Conservation (phyloP, 2,888 invertebrate genomes). For the Pandemis corylana region DNA sequence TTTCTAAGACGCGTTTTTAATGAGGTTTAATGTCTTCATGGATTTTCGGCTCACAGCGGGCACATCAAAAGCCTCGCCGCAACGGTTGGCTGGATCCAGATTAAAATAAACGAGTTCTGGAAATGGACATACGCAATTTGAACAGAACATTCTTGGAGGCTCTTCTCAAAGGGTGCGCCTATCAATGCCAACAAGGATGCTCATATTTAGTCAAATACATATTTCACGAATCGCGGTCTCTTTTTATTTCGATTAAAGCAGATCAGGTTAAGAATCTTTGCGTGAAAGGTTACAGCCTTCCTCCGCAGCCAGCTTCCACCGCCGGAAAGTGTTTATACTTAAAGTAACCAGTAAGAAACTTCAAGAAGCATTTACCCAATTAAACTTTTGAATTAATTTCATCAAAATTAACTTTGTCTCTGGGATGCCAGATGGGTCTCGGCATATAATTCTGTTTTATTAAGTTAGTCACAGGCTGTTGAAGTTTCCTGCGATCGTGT, state of each 20-base stretch:
- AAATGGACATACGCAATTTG: slow-evolving; percentile 62
- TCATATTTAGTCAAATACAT: slow-evolving; percentile 8
- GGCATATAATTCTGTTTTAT: slow-evolving; percentile 78
- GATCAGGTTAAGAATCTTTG: slow-evolving; percentile 23
- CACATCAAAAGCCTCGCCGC: slow-evolving; percentile 51
- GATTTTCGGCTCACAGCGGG: slow-evolving; percentile 47
- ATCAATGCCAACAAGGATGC: not conserved
- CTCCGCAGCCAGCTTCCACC: not conserved
- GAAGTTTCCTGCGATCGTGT: slow-evolving; percentile 74
- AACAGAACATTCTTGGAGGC: slow-evolving; percentile 45
- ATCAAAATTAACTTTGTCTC: slow-evolving; percentile 81
- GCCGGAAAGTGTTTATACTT: slow-evolving; percentile 39
- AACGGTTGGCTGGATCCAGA: slow-evolving; percentile 51
- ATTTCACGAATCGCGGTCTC: slow-evolving; percentile 5
- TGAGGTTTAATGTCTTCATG: slow-evolving; percentile 56
- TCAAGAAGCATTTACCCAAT: slow-evolving; percentile 68
- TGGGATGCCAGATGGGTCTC: slow-evolving; percentile 75
- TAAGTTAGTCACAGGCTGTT: slow-evolving; percentile 74
- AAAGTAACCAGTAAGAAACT: slow-evolving; percentile 38
- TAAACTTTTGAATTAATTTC: slow-evolving; percentile 80
- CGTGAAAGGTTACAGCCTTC: slow-evolving; percentile 20
- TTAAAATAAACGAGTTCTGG: slow-evolving; percentile 55
- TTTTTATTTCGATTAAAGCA: slow-evolving; percentile 23
- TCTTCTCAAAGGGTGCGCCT: slow-evolving; percentile 23
- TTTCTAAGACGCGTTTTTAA: slow-evolving; percentile 57